Evolutionary conservation across 2,888 invertebrate species (phyloP).

Genomic region (Urechis unicinctus): DNA sequence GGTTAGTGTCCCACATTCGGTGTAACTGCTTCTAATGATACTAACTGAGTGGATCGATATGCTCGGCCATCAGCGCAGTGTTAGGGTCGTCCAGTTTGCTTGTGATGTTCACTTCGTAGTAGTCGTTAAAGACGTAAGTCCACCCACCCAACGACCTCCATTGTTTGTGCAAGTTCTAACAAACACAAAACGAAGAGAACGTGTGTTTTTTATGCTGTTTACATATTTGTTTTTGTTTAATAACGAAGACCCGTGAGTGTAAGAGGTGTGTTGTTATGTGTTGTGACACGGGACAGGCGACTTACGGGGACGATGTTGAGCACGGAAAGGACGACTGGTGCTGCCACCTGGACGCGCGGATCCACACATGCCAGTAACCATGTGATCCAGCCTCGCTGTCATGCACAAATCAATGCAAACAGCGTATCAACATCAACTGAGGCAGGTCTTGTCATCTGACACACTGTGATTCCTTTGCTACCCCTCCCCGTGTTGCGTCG

Average conservation of each 20-base stretch:
- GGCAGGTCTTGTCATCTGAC: neutral
- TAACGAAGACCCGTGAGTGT: too few relatives aligned
- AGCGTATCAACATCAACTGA: neutral
- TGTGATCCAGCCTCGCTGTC: constrained; percentile 7
- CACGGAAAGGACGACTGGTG: constrained; percentile 4
- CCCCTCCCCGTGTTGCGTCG: neutral
- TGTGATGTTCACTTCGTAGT: constrained; percentile 6
- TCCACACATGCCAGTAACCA: constrained; percentile 4
- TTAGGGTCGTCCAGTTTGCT: constrained; percentile 4
- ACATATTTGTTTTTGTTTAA: too few relatives aligned
- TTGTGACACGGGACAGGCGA: too few relatives aligned
- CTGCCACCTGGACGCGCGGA: neutral
- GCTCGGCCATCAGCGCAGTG: constrained; percentile 1
- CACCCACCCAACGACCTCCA: constrained; percentile 9
- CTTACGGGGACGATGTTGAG: constrained; percentile 4
- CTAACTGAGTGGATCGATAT: constrained; percentile 9
- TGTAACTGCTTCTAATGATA: neutral
- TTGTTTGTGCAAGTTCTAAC: constrained; percentile 7
- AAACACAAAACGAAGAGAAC: neutral
- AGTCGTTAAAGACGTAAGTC: constrained; percentile 8
- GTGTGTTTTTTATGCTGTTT: too few relatives aligned
- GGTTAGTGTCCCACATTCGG: too few relatives aligned
- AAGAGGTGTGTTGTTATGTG: too few relatives aligned
- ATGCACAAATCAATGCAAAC: neutral
- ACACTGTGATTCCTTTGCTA: neutral